A percentile compares a stretch with the other conserved stretches of the same genome.
These are phyloP conservation scores for Grallaria varia DNA, from an alignment of 2,113 vertebrate genomes.

Conservation along the genomic window DNA sequence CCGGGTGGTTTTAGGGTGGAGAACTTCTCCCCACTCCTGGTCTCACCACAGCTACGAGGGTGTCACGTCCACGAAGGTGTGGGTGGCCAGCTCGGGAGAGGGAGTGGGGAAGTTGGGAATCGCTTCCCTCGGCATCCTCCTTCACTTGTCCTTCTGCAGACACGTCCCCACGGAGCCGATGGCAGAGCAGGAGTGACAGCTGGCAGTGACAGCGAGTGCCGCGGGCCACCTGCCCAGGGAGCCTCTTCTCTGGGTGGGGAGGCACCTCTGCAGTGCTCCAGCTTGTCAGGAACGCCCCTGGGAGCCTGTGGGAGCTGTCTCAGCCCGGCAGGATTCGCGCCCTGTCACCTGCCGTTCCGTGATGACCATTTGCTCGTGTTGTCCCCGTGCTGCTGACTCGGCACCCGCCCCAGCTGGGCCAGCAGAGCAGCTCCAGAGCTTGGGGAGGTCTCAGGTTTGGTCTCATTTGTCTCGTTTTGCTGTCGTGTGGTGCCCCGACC, in stretches of 20 bases:
- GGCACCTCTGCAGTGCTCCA: neutral
- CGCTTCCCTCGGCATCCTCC: neutral
- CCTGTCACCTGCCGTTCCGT: neutral
- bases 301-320: neutral
- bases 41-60: neutral
- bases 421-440: neutral
- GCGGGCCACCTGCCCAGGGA: neutral
- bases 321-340: neutral
- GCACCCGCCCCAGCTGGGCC: neutral
- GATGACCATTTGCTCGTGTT: neutral
- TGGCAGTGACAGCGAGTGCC: neutral
- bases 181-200: neutral
- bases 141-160: neutral
- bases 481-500: neutral
- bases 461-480: neutral
- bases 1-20: neutral
- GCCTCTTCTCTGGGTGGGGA: neutral
- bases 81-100: neutral
- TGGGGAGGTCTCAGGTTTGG: no score
- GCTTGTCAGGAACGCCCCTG: neutral
- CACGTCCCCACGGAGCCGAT: rapidly evolving
- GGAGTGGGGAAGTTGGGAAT: neutral
- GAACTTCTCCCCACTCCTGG: neutral
- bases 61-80: neutral
- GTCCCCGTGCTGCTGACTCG: neutral